Conservation (phyloP, 2,797 vertebrate genomes). For the Nothura maculosa region DNA sequence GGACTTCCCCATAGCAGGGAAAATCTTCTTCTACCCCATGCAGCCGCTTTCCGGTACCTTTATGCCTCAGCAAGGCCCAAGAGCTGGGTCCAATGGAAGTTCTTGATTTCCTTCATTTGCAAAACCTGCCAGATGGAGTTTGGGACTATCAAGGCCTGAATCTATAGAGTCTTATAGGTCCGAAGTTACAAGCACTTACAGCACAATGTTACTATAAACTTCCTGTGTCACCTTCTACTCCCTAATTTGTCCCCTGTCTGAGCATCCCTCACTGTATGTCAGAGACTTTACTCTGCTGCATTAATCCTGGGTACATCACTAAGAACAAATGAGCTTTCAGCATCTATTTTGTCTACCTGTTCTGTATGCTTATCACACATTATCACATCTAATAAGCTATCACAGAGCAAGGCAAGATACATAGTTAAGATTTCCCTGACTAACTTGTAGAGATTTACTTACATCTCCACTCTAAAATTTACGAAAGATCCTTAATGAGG, state of each 20-base stretch:
- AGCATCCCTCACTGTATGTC: not conserved
- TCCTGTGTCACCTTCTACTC: not conserved
- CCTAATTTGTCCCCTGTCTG: not conserved
- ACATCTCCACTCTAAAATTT: not conserved
- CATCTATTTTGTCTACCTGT: not conserved
- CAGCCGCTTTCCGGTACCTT: not conserved
- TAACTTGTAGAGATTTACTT: not conserved
- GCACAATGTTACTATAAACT: not conserved
- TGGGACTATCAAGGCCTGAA: not conserved
- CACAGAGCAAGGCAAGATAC: not conserved
- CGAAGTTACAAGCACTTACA: not conserved
- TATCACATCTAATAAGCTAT: not conserved
- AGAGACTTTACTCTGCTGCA: not conserved
- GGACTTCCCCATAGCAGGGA: not conserved
- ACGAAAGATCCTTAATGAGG: not conserved
- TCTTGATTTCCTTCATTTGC: rapidly evolving
- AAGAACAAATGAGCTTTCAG: not conserved
- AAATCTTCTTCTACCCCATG: not conserved
- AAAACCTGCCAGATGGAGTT: not conserved
- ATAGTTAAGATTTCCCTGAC: not conserved
- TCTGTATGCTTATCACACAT: not conserved
- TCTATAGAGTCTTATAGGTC: not conserved
- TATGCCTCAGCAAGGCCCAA: not conserved
- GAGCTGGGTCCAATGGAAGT: not conserved
- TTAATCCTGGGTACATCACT: not conserved